Base-by-base conservation (phyloP, 2,797 vertebrate species). In the Pangasius mekongensis region DNA sequence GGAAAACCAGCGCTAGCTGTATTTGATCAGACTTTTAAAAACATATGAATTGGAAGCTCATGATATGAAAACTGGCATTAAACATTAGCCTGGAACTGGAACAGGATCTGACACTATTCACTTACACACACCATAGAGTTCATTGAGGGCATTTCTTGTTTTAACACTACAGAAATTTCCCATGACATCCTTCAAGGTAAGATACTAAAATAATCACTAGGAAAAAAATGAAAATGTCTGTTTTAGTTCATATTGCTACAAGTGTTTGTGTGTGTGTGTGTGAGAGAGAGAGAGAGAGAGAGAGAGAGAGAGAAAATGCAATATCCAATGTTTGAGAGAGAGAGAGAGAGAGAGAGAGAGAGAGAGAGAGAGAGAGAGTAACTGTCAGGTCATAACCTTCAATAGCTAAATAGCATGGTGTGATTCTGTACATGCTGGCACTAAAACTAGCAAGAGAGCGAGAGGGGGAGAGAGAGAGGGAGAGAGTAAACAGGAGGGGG, bases 321-420 rank as follows among this genome's bases (percentile, higher is more conserved):
- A 14, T 66, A 4, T 3, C 22, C 4, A n/a, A 27, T 67, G 83
- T 67, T 5, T 69, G 10, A 27, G 27, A 54, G 47, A 54, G 27
- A 14, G 43, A 77, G 47, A 54, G 36, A 39, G 36, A 39, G 47
- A 54, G 30, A 86, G 77, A 86, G 56, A 66, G 52, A 43, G 13
- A 33, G 36, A 60, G 73, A 60, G 27, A 49, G 4, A n/a, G 64
- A 83, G 11, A 67, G 43, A 47, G 24, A 3, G 9, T 6, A 43
- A 56, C 10, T 76, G n/a, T 10, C 77, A 89, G 77, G 84, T 77
- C 73, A 78, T 74, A 89, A 60, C 89, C 78, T 91, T 69, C 73
- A 82, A 83, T 54, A 77, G 2, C 43, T 30, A 47, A 81, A 89
- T 67, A 86, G 66, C 73, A 87, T 5, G 27, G n/a, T 66, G 64